Percentiles rank a stretch among this genome's conserved stretches.
Evolutionary conservation across 2,888 invertebrate genomes (phyloP).

Genomic region (Carterocephalus palaemon): DNA sequence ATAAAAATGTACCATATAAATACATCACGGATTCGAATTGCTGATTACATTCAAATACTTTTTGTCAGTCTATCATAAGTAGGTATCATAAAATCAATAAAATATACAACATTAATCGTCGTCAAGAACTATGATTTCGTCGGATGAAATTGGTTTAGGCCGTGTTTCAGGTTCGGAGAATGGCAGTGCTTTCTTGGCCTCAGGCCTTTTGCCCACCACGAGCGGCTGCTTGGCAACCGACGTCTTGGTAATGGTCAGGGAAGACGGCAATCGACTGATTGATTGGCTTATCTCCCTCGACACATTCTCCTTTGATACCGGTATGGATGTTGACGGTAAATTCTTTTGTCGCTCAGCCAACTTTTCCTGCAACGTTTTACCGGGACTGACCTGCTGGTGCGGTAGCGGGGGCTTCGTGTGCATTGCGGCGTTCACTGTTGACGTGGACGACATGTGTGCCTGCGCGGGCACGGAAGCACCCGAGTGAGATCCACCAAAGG

Average conservation of each 20-base stretch:
- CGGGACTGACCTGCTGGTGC: conserved; percentile 73
- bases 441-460: conserved; percentile 56
- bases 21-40: background rate
- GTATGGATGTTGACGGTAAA: conserved; percentile 47
- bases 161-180: conserved; percentile 44
- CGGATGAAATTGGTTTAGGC: conserved; percentile 57
- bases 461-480: conserved; percentile 44
- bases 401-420: conserved; percentile 62
- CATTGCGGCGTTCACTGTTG: conserved; percentile 46
- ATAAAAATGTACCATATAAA: background rate
- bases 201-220: conserved; percentile 47
- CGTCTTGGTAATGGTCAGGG: conserved; percentile 74
- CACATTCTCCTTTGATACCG: conserved; percentile 28
- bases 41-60: too few species aligned
- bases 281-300: conserved; percentile 54
- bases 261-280: conserved; percentile 71
- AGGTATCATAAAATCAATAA: background rate
- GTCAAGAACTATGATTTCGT: conserved; percentile 70
- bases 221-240: conserved; percentile 42
- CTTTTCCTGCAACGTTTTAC: conserved; percentile 84
- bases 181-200: conserved; percentile 54
- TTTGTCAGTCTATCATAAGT: too few species aligned
- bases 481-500: conserved; percentile 34
- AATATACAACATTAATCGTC: conserved; percentile 51
- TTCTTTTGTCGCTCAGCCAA: conserved; percentile 82